A percentile compares a stretch with the other conserved stretches of the same genome.
Evolutionary conservation across 2,797 vertebrate species (phyloP).

Genomic region (Dendrocincla tyrannina): DNA sequence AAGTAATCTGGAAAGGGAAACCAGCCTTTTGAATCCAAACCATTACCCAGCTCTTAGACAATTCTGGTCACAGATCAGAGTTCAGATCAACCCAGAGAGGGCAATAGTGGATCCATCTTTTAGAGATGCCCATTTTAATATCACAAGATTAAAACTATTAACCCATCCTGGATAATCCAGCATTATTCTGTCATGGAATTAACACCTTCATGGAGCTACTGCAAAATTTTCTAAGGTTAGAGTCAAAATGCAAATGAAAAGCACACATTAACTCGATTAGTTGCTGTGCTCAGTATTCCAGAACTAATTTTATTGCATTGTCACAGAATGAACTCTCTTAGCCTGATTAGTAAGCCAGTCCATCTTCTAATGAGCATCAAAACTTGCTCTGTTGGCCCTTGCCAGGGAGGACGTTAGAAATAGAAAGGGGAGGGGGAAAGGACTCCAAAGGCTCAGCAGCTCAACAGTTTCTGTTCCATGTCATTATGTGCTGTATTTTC

Average conservation of each 20-base stretch:
- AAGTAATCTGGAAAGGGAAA: conserved; percentile 83
- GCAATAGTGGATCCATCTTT: not conserved
- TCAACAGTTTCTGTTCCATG: too few species aligned
- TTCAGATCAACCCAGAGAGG: not conserved
- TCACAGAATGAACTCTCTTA: not conserved
- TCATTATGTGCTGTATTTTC: not conserved
- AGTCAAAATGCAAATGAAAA: not conserved
- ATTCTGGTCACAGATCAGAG: not conserved
- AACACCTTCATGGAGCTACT: not conserved
- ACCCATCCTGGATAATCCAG: not conserved
- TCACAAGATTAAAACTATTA: not conserved
- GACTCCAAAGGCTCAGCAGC: not conserved
- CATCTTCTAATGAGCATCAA: not conserved
- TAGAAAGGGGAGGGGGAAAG: fast-evolving
- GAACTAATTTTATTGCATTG: not conserved
- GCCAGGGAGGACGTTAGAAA: not conserved
- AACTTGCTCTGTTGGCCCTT: not conserved
- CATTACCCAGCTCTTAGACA: not conserved
- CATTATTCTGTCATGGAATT: not conserved
- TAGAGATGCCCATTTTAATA: not conserved
- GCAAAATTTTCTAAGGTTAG: not conserved
- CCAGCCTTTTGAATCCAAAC: not conserved
- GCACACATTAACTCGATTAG: not conserved
- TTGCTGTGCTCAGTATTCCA: not conserved
- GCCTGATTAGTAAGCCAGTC: not conserved